Evolutionary conservation across 2,113 vertebrate species (phyloP).

Genomic region (Ophiodon elongatus): DNA sequence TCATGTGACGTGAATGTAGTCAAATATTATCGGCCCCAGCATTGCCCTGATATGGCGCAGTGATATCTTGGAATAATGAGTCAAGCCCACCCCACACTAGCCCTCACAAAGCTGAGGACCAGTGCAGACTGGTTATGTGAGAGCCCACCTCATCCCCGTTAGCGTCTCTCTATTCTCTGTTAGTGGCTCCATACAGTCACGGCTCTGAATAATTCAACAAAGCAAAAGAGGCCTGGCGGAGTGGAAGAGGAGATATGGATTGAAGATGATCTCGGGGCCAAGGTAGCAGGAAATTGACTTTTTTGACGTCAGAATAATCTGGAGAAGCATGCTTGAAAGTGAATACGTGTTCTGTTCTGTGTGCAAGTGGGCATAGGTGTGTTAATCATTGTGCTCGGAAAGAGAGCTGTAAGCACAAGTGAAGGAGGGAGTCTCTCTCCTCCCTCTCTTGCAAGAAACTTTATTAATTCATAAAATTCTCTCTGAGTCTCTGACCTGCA

Average conservation of each 20-base stretch:
- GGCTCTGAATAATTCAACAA: constrained; percentile 76
- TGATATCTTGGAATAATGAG: background rate
- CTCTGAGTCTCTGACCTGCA: constrained; percentile 19
- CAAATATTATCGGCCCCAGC: background rate
- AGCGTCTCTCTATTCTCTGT: constrained; percentile 42
- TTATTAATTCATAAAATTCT: constrained; percentile 48
- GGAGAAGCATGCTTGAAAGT: constrained; percentile 1
- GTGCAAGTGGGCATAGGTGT: background rate
- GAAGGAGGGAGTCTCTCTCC: constrained; percentile 2
- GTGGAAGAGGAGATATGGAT: constrained; percentile 25
- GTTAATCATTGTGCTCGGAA: constrained; percentile 4
- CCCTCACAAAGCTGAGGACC: constrained; percentile 8
- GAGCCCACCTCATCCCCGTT: constrained; percentile 5
- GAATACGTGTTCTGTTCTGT: background rate
- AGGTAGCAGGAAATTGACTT: constrained; percentile 54
- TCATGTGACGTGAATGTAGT: background rate
- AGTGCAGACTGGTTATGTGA: constrained; percentile 11
- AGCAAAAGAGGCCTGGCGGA: constrained; percentile 38
- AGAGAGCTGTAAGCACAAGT: background rate
- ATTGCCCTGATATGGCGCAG: background rate
- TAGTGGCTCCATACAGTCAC: constrained; percentile 16
- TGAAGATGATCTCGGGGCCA: constrained; percentile 35
- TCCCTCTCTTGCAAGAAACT: constrained; percentile 5
- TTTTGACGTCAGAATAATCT: constrained; percentile 51
- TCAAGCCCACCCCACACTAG: background rate